phyloP scores from a whole-genome alignment of 2,888 invertebrate genomes.

The Brachypalpus laphriformis region DNA sequence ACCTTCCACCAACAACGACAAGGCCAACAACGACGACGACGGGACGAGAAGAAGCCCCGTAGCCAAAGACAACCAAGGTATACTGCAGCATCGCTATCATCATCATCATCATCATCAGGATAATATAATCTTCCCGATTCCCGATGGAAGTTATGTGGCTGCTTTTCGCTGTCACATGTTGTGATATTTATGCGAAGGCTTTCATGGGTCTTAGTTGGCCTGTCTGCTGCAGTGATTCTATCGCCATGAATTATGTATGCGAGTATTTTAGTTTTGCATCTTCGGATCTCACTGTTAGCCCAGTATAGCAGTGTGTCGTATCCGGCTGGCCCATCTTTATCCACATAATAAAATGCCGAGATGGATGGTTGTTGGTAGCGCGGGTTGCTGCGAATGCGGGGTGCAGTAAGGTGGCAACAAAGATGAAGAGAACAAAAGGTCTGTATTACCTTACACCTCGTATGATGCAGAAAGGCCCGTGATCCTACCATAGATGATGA shows the following conservation, averaged over 20 bases:
- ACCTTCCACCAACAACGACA: slow-evolving; percentile 28
- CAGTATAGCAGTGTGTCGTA: background rate
- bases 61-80: slow-evolving; percentile 51
- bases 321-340: slow-evolving; percentile 49
- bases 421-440: slow-evolving; percentile 32
- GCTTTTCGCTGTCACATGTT: slow-evolving; percentile 77
- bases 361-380: slow-evolving; percentile 36
- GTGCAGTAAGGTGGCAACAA: slow-evolving; percentile 32
- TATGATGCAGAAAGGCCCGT: no score
- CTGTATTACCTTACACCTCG: background rate
- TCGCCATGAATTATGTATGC: slow-evolving; percentile 76
- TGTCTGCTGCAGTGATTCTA: slow-evolving; percentile 77
- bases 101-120: slow-evolving; percentile 71
- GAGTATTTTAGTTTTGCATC: slow-evolving; percentile 74
- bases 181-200: slow-evolving; percentile 77
- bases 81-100: slow-evolving; percentile 63
- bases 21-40: background rate
- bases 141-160: slow-evolving; percentile 77
- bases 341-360: slow-evolving; percentile 68
- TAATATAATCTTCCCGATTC: slow-evolving; percentile 74
- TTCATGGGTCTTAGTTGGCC: slow-evolving; percentile 76
- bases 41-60: slow-evolving; percentile 14
- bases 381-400: slow-evolving; percentile 12
- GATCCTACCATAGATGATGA: slow-evolving; percentile 58
- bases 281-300: slow-evolving; percentile 37